Evolutionary conservation across 2,888 invertebrate genomes (phyloP), one percentile per base, ranked within the genome.

Genomic region (Corythucha ciliata): DNA sequence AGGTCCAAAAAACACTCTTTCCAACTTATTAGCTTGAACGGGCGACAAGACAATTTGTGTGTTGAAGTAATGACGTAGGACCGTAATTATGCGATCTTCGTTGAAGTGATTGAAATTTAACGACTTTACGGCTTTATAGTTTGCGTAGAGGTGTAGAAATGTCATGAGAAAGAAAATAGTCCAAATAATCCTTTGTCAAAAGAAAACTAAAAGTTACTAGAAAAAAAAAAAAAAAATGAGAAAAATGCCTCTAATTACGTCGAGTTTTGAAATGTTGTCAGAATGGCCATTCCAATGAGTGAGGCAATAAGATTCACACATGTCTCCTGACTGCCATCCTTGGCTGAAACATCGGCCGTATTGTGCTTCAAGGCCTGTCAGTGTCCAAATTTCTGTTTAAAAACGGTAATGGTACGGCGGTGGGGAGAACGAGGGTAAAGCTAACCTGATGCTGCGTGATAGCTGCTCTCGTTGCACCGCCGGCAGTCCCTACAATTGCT

Each of bases 261-360:
- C 18, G 51, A 39, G 29, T 57, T 52, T 22, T 47, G 48, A 45
- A 54, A 32, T 21, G 53, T 42, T 12, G 56, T 53, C 21, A 94
- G 72, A 47, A 94, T 69, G 33, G 82, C 68, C 41, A 94, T 74
- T 48, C 89, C 90, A 48, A 79, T 68, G 42, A 92, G 66, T 8
- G 93, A 84, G 8, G 88, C 93, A 32, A 86, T 68, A 37, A 96
- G 73, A 71, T 96, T 96, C 12, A 97, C 93, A 58, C 91, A 79
- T 0, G 94, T 96, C 69, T 97, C 97, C 72, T 97, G 97, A 55
- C 93, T 92, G 5, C 91, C 86, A 67, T 97, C 96, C 71, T 96
- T 96, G 0, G 93, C 90, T 0, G 86, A 76, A 6, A 86, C 91
- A 70, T 97, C 97, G 0, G 89, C 94, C 70, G 92, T 76, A 69